Base-by-base conservation (phyloP, 2,888 invertebrate species). In the Pyrocoelia pectoralis region DNA sequence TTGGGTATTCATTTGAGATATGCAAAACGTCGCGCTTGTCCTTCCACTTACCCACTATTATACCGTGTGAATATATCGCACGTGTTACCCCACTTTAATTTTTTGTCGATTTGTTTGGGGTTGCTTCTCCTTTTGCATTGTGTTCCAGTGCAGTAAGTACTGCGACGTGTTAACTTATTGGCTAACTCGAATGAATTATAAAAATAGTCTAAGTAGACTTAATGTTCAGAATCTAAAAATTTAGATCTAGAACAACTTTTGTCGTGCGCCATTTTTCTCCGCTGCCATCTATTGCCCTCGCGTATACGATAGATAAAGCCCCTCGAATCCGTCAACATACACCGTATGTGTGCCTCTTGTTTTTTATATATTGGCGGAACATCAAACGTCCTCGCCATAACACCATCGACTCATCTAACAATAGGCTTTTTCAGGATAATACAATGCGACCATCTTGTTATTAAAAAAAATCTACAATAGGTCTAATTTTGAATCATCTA, bases 141-240 rank as follows among this genome's bases (percentile, higher is more conserved):
- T 1, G 50, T 50, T 1, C 50, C 50, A 9, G 24, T 50, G 13
- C 50, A 50, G 14, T 50, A 28, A 4, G 28, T 50, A 3, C n/a
- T 50, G 17, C 50, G 50, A 50, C 17, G 10, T 2, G 14, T 29
- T 15, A 51, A 28, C 12, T 29, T 24, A 10, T 51, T 15, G 1
- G 51, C 51, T n/a, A 51, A 51, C 3, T 51, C 51, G 14, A 51
- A 51, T 14, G 51, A 51, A 15, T 51, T 51, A 6, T 51, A 51
- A 12, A 29, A 51, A 28, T 51, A 29, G 19, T 51, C 51, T 51
- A 51, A 12, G 9, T 29, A 51, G 1, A 51, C 14, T 13, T 28
- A 29, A 29, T 51, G 1, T 13, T 13, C 14, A 2, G 29, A 29
- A 10, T 51, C 29, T 29, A 51, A 29, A 29, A 29, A 51, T 5